Percentiles rank a stretch among this genome's conserved stretches.
These are phyloP conservation scores for Rhabdophis nuchalis DNA, from an alignment of 2,797 vertebrate genomes.

Conservation along the genomic window DNA sequence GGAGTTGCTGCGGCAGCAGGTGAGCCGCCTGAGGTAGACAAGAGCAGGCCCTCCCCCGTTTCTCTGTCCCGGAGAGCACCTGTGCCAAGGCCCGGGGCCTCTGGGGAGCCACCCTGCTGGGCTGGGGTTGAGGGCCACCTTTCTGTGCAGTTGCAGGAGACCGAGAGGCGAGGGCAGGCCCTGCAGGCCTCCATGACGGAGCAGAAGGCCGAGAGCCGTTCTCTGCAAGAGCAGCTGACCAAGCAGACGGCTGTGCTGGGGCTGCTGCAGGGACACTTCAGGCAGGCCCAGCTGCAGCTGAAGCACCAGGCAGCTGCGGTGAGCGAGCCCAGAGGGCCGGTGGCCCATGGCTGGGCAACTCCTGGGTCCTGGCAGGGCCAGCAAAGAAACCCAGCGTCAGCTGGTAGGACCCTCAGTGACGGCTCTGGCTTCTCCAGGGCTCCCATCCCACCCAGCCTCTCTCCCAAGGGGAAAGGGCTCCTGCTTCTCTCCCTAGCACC, in stretches of 20 bases:
- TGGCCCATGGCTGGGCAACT: background rate
- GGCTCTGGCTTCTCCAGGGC: constrained; percentile 15
- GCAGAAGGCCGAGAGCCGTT: constrained; percentile 50
- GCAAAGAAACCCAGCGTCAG: background rate
- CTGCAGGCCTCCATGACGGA: background rate
- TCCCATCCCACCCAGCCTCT: constrained; percentile 7
- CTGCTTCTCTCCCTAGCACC: background rate
- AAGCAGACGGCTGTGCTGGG: constrained; percentile 34
- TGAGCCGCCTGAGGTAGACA: constrained; percentile 28
- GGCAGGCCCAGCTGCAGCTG: constrained; percentile 30
- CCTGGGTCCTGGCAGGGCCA: constrained; percentile 38
- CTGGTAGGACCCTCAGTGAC: background rate
- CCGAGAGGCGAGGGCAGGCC: background rate
- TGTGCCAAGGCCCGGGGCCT: background rate
- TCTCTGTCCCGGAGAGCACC: background rate
- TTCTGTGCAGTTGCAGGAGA: background rate
- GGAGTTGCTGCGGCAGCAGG: constrained; percentile 69
- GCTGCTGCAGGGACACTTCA: constrained; percentile 3
- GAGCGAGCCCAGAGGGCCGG: background rate
- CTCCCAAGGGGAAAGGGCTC: background rate
- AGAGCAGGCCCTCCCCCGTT: too few species aligned
- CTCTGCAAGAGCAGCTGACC: constrained; percentile 42
- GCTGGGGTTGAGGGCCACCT: background rate
- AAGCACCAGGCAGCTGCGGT: constrained; percentile 52
- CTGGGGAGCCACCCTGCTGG: constrained; percentile 26